Evolutionary conservation across 2,888 invertebrate species (phyloP), one percentile per base, ranked within the genome.

Genomic region (Aspidapion aeneum): DNA sequence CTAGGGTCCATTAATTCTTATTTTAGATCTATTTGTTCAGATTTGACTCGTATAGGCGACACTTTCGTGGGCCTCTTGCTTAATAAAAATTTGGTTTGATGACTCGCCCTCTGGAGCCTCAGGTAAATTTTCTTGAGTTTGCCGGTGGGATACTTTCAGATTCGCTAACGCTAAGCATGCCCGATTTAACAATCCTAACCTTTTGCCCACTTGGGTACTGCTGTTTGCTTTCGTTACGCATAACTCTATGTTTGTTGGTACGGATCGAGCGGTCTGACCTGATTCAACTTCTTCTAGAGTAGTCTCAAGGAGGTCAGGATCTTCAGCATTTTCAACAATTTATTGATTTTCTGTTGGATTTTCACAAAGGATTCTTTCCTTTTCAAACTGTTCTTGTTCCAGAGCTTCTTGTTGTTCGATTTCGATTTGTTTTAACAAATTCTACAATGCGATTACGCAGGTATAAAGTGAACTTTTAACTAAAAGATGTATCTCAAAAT

Each of bases 1-100:
- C 80, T 82, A 19, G 78, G 74, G 63, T 84, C 82, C 17, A 80
- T 77, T 0, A 80, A 74, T 58, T 82, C 79, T 56, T 80, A 77
- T 22, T 74, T 75, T 2, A 74, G 64, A n/a, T 68, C 67, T 17
- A 64, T 58, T 3, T 52, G n/a, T n/a, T 52, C 17, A 3, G 18
- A 64, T 59, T 63, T 57, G 1, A 57, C 50, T 18, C 16, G 19
- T 17, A 12, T 19, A 9, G 2, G 50, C 18, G 20, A 21, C 50
- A 58, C 35, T 18, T n/a, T 9, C 7, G 52, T 17, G 19, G 7
- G 52, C 3, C 52, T 52, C 52, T 52, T 52, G 7, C 52, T 52
- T 52, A 7, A 52, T 52, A n/a, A 18, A 52, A 52, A 52, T 35
- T 35, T 35, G 35, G 5, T 3, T 35, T 3, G 35, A 12, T 7